Base-by-base conservation (phyloP, 2,113 vertebrate species). In the Paratilapia polleni region DNA sequence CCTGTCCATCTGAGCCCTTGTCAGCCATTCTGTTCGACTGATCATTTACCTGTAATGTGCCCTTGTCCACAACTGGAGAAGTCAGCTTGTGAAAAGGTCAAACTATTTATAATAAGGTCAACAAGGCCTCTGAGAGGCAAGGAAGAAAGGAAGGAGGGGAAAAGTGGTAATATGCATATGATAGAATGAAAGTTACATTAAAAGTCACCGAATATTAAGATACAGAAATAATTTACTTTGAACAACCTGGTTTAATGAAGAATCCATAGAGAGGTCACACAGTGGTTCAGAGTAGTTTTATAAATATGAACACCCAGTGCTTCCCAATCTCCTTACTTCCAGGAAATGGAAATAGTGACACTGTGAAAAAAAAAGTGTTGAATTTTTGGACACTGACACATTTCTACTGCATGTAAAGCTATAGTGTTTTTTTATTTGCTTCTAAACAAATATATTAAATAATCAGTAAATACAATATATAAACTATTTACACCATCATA, bases 31-130 rank as follows among this genome's bases (percentile, higher is more conserved):
- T 93, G 90, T 94, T 92, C 89, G 5, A 81, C 90, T 92, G 89
- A 92, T 93, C 92, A 90, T 82, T 91, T 85, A 89, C 89, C 89
- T 93, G 91, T 86, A 91, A 92, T 81, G 76, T 91, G 90, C 88
- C 90, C 91, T 92, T 92, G 89, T 93, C 93, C 52, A 31, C 86
- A 79, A 88, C 83, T 84, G 70, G 58, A 82, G 78, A 86, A 88
- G 85, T 62, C 85, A 63, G 82, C 26, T 38, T 12, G 19, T 82
- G 83, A 94, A 94, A 96, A 95, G 95, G 94, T 93, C 92, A 92
- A 92, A 89, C 89, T 92, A 82, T 90, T 91, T 89, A 89, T 95
- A 92, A 94, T 81, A 91, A 95, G 93, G 91, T 94, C 91, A 94
- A 89, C 68, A 63, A 91, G 87, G 31, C 47, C 43, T 88, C 87